Base-by-base conservation (phyloP, 2,113 vertebrate genomes). In the Ictalurus furcatus region DNA sequence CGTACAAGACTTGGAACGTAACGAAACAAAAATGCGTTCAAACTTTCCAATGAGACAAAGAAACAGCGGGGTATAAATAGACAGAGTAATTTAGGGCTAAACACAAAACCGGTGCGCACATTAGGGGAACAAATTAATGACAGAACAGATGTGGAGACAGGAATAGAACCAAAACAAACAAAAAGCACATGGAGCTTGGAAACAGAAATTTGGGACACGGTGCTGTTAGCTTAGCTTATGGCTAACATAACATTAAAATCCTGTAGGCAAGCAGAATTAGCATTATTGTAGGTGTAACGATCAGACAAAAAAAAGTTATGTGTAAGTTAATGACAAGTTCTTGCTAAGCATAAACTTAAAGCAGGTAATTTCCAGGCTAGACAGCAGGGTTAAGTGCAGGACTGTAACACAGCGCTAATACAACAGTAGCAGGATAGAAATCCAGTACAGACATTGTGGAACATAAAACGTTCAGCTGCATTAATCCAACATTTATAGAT, bases 101-200 rank as follows among this genome's bases (percentile, higher is more conserved):
- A 85, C 44, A 69, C 63, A 69, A 17, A 85, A 69, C 84, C 21
- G 14, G 63, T 63, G 54, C 58, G 25, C 81, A 61, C 58, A 25
- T 83, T 63, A 37, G 34, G 21, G 21, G 5, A 83, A 61, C 23
- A 61, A 63, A 83, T 5, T 19, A 83, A 28, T 52, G 25, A 69
- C 25, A 9, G 12, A 84, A 7, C 81, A 61, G 30, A 25, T 11
- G 2, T 34, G 28, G 52, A 81, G 56, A 59, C 81, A 34, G 34
- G 58, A 84, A 82, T 82, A 63, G 81, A 84, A 84, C 58, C 19
- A 61, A 61, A 40, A 85, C 59, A 67, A 67, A 69, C 11, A 30
- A 67, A 85, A 85, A n/a, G 44, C 83, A 85, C 61, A 69, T 52
- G 37, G 61, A 44, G 25, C 28, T 69, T 52, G 84, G 14, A 12